Conservation (phyloP, 2,888 invertebrate genomes). For the Cheilosia grossa region DNA sequence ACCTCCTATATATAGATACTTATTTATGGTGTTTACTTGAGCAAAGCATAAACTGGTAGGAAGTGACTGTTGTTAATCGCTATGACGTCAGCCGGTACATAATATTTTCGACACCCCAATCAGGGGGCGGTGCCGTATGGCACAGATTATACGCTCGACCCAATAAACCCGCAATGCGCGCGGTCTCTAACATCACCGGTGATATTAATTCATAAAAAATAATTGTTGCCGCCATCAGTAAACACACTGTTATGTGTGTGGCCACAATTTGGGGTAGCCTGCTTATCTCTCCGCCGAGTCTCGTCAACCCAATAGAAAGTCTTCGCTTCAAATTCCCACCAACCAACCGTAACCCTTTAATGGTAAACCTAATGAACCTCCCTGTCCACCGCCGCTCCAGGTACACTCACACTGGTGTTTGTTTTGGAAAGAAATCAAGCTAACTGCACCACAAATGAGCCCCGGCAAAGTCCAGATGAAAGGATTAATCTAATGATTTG, state of each 20-base stretch:
- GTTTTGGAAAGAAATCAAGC: conserved; percentile 71
- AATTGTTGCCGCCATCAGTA: conserved; percentile 54
- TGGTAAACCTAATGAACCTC: conserved; percentile 47
- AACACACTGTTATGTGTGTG: conserved; percentile 18
- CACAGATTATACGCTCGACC: conserved; percentile 37
- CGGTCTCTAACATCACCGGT: conserved; percentile 44
- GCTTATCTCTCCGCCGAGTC: conserved; percentile 27
- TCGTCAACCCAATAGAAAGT: conserved; percentile 60
- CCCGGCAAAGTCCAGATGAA: conserved; percentile 48
- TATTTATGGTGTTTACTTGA: neutral
- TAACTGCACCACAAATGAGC: conserved; percentile 62
- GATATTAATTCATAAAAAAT: conserved; percentile 54
- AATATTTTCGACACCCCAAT: conserved; percentile 13
- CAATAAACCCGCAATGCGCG: conserved; percentile 60
- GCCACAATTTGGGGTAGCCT: conserved; percentile 39
- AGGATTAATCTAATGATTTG: conserved; percentile 83
- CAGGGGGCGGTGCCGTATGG: conserved; percentile 60
- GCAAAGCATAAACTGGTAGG: neutral
- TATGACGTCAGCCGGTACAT: conserved; percentile 43
- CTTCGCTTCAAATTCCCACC: conserved; percentile 36
- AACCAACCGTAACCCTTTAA: conserved; percentile 68
- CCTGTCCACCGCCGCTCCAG: conserved; percentile 2
- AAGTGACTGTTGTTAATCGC: neutral
- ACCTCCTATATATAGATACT: neutral
- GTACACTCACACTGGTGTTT: conserved; percentile 44